Evolutionary conservation across 2,888 invertebrate genomes (phyloP).

Genomic region (Ypsolopha scabrella): DNA sequence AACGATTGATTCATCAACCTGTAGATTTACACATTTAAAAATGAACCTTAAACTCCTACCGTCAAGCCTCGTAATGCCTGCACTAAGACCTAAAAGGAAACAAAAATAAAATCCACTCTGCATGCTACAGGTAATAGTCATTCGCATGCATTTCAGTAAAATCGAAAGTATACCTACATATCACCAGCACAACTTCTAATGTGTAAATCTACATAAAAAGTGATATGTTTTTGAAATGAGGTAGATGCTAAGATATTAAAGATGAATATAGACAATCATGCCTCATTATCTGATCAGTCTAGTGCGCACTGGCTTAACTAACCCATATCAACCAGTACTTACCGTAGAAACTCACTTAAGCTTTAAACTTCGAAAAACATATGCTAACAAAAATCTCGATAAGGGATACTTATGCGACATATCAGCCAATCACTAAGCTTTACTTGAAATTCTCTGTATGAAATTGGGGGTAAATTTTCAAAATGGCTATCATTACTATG

Average conservation of each 20-base stretch:
- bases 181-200: slow-evolving; percentile 27
- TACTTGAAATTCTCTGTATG: too few relatives aligned
- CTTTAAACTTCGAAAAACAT: too few relatives aligned
- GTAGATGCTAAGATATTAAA: slow-evolving; percentile 11
- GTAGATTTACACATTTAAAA: slow-evolving; percentile 61
- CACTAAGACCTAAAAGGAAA: too few relatives aligned
- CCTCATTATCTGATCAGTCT: slow-evolving; percentile 27
- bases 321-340: background rate
- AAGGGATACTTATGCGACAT: too few relatives aligned
- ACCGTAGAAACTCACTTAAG: too few relatives aligned
- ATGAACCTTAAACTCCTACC: background rate
- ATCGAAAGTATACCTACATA: slow-evolving; percentile 9
- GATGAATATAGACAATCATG: slow-evolving; percentile 33
- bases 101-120: too few relatives aligned
- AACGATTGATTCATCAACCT: slow-evolving; percentile 41
- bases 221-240: too few relatives aligned
- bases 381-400: too few relatives aligned
- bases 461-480: too few relatives aligned
- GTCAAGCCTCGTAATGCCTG: too few relatives aligned
- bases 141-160: background rate
- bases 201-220: slow-evolving; percentile 57
- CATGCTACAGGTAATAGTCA: too few relatives aligned
- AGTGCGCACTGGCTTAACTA: background rate
- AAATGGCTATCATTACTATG: too few relatives aligned
- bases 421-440: background rate